Percentiles rank a stretch among this genome's conserved stretches.
Conservation (phyloP, 2,888 invertebrate species). For the Caenorhabditis sp. region DNA sequence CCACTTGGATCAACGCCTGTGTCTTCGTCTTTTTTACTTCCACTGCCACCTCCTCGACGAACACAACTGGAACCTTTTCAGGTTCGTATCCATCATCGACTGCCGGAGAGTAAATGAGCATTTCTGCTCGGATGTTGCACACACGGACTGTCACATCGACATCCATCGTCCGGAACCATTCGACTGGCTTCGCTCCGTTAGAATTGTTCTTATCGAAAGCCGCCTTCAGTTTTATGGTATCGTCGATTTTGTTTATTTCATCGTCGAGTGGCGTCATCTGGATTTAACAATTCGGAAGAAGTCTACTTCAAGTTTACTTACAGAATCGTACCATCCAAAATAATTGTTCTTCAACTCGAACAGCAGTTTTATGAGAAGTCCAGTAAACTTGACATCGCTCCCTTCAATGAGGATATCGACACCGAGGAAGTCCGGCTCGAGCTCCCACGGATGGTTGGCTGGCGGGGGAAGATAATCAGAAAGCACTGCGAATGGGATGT, state of each 20-base stretch:
- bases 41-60: slow-evolving; percentile 85
- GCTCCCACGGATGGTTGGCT: slow-evolving; percentile 79
- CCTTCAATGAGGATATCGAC: slow-evolving; percentile 95
- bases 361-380: slow-evolving; percentile 87
- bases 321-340: slow-evolving; percentile 92
- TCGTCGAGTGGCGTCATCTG: slow-evolving; percentile 53
- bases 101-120: slow-evolving; percentile 63
- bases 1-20: slow-evolving; percentile 89
- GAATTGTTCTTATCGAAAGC: slow-evolving; percentile 48
- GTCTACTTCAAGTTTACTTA: slow-evolving; percentile 17
- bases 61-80: slow-evolving; percentile 69
- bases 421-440: slow-evolving; percentile 90
- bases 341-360: slow-evolving; percentile 87
- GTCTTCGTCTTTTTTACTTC: slow-evolving; percentile 95
- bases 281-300: background rate
- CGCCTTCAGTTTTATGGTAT: slow-evolving; percentile 34
- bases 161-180: slow-evolving; percentile 71
- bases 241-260: slow-evolving; percentile 25
- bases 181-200: slow-evolving; percentile 46
- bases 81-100: slow-evolving; percentile 34
- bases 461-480: slow-evolving; percentile 53
- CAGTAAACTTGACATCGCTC: slow-evolving; percentile 91
- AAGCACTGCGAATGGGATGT: slow-evolving; percentile 53
- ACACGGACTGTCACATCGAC: slow-evolving; percentile 80
- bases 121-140: slow-evolving; percentile 94